These are phyloP conservation scores for Chiloscyllium plagiosum DNA, from an alignment of 2,113 vertebrate species.

Conservation along the genomic window DNA sequence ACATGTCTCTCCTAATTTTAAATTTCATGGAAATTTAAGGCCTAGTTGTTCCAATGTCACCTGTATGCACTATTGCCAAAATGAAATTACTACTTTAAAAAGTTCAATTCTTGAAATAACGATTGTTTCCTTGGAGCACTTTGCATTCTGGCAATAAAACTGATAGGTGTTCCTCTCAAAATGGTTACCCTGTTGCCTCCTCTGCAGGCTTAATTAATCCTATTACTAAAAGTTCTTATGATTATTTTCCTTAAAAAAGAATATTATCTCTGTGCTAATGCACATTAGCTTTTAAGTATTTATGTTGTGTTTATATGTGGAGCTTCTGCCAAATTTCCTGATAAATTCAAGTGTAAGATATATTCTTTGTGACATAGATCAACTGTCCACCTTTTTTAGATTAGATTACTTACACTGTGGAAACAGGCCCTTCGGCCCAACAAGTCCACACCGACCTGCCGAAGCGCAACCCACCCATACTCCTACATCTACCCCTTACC, in stretches of 20 bases:
- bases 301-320: neutral
- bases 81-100: neutral
- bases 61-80: neutral
- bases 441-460: no score
- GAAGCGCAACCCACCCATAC: no score
- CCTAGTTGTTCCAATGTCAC: neutral
- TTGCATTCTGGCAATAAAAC: neutral
- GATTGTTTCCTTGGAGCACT: neutral
- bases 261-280: neutral
- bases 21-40: neutral
- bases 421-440: no score
- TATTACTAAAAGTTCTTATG: neutral
- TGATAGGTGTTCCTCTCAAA: neutral
- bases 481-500: no score
- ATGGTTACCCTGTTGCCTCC: neutral
- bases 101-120: neutral
- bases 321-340: no score
- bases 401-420: no score
- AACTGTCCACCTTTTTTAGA: no score
- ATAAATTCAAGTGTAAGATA: neutral
- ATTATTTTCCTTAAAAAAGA: neutral
- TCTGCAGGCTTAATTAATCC: neutral
- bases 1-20: neutral
- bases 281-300: neutral
- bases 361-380: neutral